A percentile compares a stretch with the other conserved stretches of the same genome.
Conservation (phyloP, 2,113 vertebrate genomes). For the Chrysemys picta region DNA sequence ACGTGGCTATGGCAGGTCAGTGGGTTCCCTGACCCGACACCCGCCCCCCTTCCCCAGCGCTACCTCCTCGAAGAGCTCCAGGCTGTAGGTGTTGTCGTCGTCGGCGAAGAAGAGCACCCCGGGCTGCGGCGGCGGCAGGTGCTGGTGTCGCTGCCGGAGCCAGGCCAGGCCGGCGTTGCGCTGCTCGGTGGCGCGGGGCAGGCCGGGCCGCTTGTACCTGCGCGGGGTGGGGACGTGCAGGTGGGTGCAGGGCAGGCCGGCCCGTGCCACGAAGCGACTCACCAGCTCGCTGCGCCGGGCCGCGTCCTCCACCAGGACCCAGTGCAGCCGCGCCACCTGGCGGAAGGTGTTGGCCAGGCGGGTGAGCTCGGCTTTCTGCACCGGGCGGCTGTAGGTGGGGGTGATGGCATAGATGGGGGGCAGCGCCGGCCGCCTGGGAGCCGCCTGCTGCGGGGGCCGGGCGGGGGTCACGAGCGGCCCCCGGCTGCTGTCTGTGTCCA, state of each 20-base stretch:
- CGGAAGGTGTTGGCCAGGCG: slow-evolving; percentile 94
- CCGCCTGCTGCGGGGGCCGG: not conserved
- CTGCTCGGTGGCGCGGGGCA: slow-evolving; percentile 96
- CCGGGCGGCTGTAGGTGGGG: slow-evolving; percentile 93
- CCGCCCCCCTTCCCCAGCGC: not conserved
- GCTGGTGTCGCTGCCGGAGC: slow-evolving; percentile 88
- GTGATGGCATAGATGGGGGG: slow-evolving; percentile 95
- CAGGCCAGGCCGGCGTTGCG: slow-evolving; percentile 92
- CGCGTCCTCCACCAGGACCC: slow-evolving; percentile 96
- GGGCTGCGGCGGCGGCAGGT: slow-evolving; percentile 76
- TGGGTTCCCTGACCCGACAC: not conserved
- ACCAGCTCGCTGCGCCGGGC: slow-evolving; percentile 89
- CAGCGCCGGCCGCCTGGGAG: slow-evolving; percentile 31
- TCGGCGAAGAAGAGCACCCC: slow-evolving; percentile 98
- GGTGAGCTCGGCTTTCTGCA: slow-evolving; percentile 97
- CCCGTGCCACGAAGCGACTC: slow-evolving; percentile 86
- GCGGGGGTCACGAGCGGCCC: slow-evolving; percentile 65
- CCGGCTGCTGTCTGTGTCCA: slow-evolving; percentile 87
- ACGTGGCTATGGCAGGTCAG: not conserved
- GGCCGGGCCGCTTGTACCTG: slow-evolving; percentile 91
- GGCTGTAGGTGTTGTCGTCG: slow-evolving; percentile 98
- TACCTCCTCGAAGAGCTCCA: slow-evolving; percentile 98
- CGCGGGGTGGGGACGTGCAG: slow-evolving; percentile 93
- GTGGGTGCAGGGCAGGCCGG: slow-evolving; percentile 90
- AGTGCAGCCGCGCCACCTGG: slow-evolving; percentile 93